A percentile compares a stretch with the other conserved stretches of the same genome.
Evolutionary conservation across 2,113 vertebrate species (phyloP).

Genomic region (Plestiodon gilberti): DNA sequence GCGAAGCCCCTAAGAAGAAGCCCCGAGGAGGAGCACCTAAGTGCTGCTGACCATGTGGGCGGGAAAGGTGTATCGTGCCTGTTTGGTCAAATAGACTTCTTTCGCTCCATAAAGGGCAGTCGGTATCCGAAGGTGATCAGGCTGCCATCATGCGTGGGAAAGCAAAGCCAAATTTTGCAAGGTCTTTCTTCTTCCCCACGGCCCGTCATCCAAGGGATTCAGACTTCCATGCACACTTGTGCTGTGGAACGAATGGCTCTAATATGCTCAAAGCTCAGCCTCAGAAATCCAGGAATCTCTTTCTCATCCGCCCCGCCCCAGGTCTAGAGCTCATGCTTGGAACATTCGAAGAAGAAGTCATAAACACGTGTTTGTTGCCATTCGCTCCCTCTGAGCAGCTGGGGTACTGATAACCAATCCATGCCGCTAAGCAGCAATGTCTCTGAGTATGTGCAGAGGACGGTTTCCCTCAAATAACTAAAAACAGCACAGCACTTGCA

Average conservation of each 20-base stretch:
- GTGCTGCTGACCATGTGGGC: conserved; percentile 39
- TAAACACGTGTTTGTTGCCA: neutral
- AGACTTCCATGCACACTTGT: neutral
- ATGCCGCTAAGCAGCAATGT: neutral
- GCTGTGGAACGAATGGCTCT: neutral
- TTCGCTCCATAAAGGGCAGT: neutral
- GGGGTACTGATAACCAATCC: neutral
- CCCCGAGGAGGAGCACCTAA: conserved; percentile 22
- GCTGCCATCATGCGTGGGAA: neutral
- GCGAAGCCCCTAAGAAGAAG: conserved; percentile 50
- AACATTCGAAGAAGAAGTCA: neutral
- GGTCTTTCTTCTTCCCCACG: neutral
- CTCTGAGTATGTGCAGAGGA: neutral
- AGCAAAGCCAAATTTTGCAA: neutral
- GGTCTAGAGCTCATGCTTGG: neutral
- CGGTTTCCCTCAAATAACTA: neutral
- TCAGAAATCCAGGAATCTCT: neutral
- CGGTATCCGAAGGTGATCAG: conserved; percentile 4
- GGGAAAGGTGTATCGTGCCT: neutral
- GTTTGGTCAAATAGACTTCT: neutral
- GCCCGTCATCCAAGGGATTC: neutral
- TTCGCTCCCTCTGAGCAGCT: neutral
- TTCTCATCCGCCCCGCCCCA: neutral
- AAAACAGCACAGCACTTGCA: neutral
- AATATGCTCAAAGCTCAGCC: neutral